phyloP scores from a whole-genome alignment of 2,113 vertebrate genomes.

The Scomber scombrus region DNA sequence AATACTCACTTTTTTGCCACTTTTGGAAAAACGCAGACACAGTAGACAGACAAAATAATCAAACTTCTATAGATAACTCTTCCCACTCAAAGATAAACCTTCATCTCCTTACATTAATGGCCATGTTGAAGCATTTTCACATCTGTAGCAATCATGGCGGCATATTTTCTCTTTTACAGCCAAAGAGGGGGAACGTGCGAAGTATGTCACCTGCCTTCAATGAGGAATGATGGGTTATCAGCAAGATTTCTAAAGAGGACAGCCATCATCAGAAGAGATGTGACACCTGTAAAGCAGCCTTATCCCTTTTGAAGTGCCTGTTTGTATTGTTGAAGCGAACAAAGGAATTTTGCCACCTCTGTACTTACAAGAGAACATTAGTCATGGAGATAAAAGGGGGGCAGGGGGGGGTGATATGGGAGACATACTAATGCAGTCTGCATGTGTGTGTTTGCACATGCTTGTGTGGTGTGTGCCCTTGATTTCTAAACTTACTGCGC shows the following conservation, averaged over 20 bases:
- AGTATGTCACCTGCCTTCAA: constrained; percentile 63
- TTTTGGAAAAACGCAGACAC: constrained; percentile 18
- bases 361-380: constrained; percentile 75
- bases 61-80: background rate
- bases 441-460: constrained; percentile 39
- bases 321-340: constrained; percentile 82
- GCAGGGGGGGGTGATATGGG: constrained; percentile 10
- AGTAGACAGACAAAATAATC: constrained; percentile 2
- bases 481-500: background rate
- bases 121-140: constrained; percentile 35
- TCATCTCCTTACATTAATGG: background rate
- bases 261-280: constrained; percentile 66
- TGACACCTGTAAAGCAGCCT: constrained; percentile 79
- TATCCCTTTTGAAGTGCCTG: constrained; percentile 83
- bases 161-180: constrained; percentile 51
- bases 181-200: constrained; percentile 43
- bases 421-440: constrained; percentile 38
- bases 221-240: constrained; percentile 66
- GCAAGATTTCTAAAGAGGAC: constrained; percentile 61
- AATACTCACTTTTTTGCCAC: constrained; percentile 22
- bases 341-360: constrained; percentile 83
- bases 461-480: background rate
- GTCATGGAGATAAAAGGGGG: constrained; percentile 59
- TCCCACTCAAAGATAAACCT: background rate
- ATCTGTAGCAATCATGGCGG: constrained; percentile 35